Conservation (phyloP, 2,113 vertebrate genomes). For the Fregata magnificens region DNA sequence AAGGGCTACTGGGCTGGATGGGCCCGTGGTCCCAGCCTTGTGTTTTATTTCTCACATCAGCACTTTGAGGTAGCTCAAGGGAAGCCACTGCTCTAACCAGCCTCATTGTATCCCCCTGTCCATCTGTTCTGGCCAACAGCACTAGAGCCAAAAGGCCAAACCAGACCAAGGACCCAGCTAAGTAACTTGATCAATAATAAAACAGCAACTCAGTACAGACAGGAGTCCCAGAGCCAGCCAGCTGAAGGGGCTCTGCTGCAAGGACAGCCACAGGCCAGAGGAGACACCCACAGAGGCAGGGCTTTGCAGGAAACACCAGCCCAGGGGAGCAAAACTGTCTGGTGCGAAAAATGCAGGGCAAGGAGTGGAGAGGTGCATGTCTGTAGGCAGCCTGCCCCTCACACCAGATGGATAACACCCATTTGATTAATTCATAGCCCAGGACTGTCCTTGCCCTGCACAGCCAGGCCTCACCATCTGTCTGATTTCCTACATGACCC, state of each 20-base stretch:
- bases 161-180: neutral
- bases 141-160: neutral
- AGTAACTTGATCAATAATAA: neutral
- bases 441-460: neutral
- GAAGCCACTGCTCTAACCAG: neutral
- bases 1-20: neutral
- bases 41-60: neutral
- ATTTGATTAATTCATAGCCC: neutral
- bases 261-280: neutral
- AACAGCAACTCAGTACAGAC: neutral
- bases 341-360: accelerated
- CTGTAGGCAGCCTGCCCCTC: neutral
- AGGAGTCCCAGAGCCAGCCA: neutral
- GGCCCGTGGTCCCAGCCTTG: neutral
- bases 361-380: neutral
- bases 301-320: neutral
- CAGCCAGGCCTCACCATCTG: neutral
- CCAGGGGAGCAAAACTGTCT: neutral
- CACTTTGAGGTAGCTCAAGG: neutral
- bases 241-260: neutral
- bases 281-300: neutral
- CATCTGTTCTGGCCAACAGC: neutral
- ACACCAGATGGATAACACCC: neutral
- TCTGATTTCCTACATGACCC: accelerated
- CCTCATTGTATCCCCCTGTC: accelerated